These are phyloP conservation scores for Ptychodera flava DNA, from an alignment of 35 echinoderm and acorn worm species.

Conservation along the genomic window DNA sequence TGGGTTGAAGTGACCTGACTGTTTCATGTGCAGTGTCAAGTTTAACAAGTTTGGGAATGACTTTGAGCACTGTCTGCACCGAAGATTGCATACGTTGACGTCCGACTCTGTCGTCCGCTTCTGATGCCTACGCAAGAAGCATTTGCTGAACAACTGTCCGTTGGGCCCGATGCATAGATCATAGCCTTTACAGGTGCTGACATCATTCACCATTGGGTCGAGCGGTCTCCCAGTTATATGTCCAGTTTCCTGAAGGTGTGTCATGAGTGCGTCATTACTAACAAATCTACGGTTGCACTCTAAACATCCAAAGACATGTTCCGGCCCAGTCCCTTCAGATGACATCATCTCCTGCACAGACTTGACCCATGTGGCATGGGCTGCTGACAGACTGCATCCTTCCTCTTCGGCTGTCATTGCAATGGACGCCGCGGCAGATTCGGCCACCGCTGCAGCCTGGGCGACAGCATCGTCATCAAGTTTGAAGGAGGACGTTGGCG, in stretches of 20 bases:
- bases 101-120: conserved; percentile 12
- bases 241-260: background rate
- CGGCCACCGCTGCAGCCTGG: background rate
- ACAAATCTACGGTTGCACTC: background rate
- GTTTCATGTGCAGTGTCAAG: conserved; percentile 61
- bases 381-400: background rate
- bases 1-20: conserved; percentile 52
- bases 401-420: background rate
- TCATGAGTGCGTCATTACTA: background rate
- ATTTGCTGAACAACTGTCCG: conserved; percentile 41
- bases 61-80: conserved; percentile 39
- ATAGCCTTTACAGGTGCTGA: conserved; percentile 12
- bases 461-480: background rate
- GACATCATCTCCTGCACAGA: background rate
- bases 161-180: conserved; percentile 25
- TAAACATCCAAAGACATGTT: background rate
- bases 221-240: background rate
- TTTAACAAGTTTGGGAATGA: conserved; percentile 70
- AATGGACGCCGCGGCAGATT: background rate
- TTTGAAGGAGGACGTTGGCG: background rate
- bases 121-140: conserved; percentile 47
- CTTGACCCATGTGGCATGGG: background rate
- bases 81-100: conserved; percentile 38
- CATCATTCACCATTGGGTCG: background rate
- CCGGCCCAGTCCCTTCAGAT: background rate